phyloP scores from a whole-genome alignment of 2,888 invertebrate species.

The Tigriopus californicus region DNA sequence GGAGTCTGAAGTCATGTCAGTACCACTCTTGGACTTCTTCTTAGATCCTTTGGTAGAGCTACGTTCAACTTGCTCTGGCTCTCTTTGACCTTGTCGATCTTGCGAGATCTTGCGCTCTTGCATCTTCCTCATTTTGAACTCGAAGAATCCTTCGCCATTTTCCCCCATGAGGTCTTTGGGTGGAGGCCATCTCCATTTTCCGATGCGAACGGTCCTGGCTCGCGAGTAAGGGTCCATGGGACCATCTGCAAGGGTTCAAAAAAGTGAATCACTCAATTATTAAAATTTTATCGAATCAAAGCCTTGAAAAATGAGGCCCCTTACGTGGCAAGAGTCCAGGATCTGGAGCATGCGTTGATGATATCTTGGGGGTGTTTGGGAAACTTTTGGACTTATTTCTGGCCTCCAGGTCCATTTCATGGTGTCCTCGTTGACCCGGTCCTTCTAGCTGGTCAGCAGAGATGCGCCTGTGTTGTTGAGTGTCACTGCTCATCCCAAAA shows the following conservation, averaged over 20 bases:
- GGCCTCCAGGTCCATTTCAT: neutral
- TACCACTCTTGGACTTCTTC: too few relatives aligned
- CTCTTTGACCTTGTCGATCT: too few relatives aligned
- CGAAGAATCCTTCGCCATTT: slow-evolving; percentile 40
- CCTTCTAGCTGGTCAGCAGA: too few relatives aligned
- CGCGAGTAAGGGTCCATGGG: slow-evolving; percentile 78
- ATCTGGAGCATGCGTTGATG: neutral
- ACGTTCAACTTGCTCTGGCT: too few relatives aligned
- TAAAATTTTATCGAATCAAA: too few relatives aligned
- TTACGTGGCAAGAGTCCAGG: neutral
- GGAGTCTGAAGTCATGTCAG: too few relatives aligned
- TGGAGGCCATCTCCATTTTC: slow-evolving; percentile 88
- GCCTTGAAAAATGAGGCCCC: too few relatives aligned
- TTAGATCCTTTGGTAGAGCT: too few relatives aligned
- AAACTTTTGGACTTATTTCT: neutral
- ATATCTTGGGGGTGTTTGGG: slow-evolving; percentile 1
- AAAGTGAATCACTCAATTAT: too few relatives aligned
- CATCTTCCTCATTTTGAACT: slow-evolving; percentile 52
- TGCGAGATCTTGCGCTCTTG: neutral
- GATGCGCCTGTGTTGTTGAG: too few relatives aligned
- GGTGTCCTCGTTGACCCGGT: neutral
- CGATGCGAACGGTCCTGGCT: slow-evolving; percentile 83
- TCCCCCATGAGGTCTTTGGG: slow-evolving; percentile 46
- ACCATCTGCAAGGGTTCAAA: slow-evolving; percentile 42
- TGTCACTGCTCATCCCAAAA: too few relatives aligned